Conservation (phyloP, 2,888 invertebrate species). For the Alcis repandata region DNA sequence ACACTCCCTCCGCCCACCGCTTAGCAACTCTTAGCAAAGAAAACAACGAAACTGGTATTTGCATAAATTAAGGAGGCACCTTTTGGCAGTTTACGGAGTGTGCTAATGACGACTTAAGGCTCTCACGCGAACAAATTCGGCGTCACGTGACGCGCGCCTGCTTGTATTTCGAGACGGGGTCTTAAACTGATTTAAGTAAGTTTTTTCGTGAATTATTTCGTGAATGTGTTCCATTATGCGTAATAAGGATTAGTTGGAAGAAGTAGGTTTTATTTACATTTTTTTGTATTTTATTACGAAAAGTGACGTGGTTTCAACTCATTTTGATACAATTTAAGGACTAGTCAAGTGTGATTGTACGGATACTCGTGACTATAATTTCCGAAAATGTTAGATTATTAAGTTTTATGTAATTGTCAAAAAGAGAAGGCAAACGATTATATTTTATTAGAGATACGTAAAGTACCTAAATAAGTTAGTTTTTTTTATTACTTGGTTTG, state of each 20-base stretch:
- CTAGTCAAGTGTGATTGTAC: no score
- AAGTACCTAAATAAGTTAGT: no score
- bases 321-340: no score
- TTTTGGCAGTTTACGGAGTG: conserved; percentile 72
- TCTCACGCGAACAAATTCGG: conserved; percentile 69
- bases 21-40: conserved; percentile 69
- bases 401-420: no score
- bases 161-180: conserved; percentile 12
- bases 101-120: conserved; percentile 73
- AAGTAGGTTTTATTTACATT: no score
- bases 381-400: no score
- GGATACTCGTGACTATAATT: no score
- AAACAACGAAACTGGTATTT: conserved; percentile 80
- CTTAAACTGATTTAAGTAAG: conserved; percentile 9
- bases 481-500: no score
- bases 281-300: no score
- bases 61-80: conserved; percentile 79
- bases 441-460: no score
- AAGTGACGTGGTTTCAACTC: no score
- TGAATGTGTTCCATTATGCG: background rate
- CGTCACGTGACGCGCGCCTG: conserved; percentile 61
- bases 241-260: background rate
- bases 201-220: conserved; percentile 1
- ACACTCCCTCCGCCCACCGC: conserved; percentile 54
- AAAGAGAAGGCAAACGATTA: no score